A percentile compares a stretch with the other conserved stretches of the same genome.
These are phyloP conservation scores for Chaitophorus viminalis DNA, from an alignment of 2,888 invertebrate species.

Conservation along the genomic window DNA sequence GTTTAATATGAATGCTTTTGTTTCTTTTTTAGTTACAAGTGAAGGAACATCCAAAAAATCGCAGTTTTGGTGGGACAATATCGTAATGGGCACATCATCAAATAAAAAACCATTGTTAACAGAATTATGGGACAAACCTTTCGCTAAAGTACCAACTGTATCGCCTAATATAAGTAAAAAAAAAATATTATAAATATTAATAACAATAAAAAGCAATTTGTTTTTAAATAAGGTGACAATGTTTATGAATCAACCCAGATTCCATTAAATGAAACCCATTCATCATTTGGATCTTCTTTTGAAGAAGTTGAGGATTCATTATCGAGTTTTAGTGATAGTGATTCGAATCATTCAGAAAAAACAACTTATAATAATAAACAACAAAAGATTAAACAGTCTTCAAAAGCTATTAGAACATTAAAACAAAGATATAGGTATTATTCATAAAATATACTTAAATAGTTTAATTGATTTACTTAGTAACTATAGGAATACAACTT, in stretches of 20 bases:
- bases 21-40: constrained; percentile 6
- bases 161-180: constrained; percentile 38
- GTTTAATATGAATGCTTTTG: no score
- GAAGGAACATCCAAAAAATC: constrained; percentile 40
- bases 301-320: constrained; percentile 59
- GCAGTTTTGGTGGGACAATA: constrained; percentile 45
- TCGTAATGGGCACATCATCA: constrained; percentile 41
- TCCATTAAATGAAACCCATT: background rate
- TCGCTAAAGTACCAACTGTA: constrained; percentile 1
- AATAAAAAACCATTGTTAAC: constrained; percentile 27
- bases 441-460: background rate
- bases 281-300: constrained; percentile 48
- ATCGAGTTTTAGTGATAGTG: constrained; percentile 55
- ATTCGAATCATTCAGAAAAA: constrained; percentile 41
- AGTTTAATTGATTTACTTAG: no score
- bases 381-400: constrained; percentile 38
- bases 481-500: no score
- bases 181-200: background rate
- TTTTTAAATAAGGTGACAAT: constrained; percentile 21
- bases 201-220: background rate
- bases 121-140: constrained; percentile 44
- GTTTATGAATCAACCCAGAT: constrained; percentile 22
- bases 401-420: constrained; percentile 57
- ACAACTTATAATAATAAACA: constrained; percentile 22
- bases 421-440: constrained; percentile 60